These are phyloP conservation scores for Choloepus didactylus DNA, from an alignment of 2,797 vertebrate genomes.

Conservation along the genomic window DNA sequence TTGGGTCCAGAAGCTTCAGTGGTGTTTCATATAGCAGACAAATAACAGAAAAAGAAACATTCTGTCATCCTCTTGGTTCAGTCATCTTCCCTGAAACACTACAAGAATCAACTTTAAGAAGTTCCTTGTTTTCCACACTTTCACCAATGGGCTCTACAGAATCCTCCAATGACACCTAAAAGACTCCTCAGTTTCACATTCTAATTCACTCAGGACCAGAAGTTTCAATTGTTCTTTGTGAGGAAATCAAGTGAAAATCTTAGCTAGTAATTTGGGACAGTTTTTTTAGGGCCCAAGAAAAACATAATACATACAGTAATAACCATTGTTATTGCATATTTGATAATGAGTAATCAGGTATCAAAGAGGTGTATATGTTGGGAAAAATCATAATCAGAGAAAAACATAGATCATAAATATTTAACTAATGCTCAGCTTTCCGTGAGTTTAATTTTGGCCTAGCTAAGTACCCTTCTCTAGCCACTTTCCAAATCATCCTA, in stretches of 20 bases:
- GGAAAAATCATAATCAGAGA: not conserved
- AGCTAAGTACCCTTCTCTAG: not conserved
- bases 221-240: not conserved
- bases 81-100: not conserved
- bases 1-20: not conserved
- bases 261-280: not conserved
- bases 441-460: not conserved
- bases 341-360: not conserved
- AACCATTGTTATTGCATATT: not conserved
- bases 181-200: slow-evolving; percentile 25
- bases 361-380: not conserved
- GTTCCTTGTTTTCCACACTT: not conserved
- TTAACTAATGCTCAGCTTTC: not conserved
- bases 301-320: not conserved
- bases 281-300: not conserved
- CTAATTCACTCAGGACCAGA: not conserved
- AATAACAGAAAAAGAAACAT: not conserved
- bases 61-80: not conserved
- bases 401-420: not conserved
- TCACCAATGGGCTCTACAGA: not conserved
- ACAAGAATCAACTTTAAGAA: not conserved
- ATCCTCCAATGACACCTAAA: not conserved
- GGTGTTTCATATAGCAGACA: not conserved
- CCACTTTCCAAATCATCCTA: not conserved
- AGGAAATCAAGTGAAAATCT: slow-evolving; percentile 25